Conservation (phyloP, 2,797 vertebrate species). For the Rhinoraja longicauda region DNA sequence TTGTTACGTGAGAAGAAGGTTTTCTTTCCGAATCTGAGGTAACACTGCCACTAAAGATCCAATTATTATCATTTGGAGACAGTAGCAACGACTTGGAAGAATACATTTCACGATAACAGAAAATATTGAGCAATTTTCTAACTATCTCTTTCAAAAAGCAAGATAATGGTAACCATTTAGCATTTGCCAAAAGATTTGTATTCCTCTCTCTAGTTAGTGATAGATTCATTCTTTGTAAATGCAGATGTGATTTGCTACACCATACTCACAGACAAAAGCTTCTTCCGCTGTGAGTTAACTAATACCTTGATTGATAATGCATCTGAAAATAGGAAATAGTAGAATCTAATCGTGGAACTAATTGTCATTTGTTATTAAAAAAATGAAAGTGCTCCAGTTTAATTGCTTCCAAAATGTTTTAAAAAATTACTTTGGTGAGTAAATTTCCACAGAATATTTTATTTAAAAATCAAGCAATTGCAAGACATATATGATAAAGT, state of each 20-base stretch:
- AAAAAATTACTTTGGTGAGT: no score
- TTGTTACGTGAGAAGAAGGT: background rate
- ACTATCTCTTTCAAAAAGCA: background rate
- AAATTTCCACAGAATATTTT: no score
- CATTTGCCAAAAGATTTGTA: background rate
- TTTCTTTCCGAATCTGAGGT: background rate
- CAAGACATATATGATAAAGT: no score
- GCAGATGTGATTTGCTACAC: background rate
- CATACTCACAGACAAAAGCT: background rate
- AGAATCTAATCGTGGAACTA: no score
- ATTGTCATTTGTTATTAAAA: no score
- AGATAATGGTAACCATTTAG: background rate
- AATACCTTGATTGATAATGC: background rate
- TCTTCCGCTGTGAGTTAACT: background rate
- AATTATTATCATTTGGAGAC: background rate
- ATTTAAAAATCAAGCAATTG: no score
- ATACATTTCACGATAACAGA: background rate
- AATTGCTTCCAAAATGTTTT: no score
- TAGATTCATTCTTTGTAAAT: background rate
- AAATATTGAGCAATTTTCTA: background rate
- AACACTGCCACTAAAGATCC: background rate
- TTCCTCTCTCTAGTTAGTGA: background rate
- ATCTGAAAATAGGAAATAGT: background rate
- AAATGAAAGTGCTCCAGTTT: no score
- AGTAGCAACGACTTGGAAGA: background rate